phyloP scores from a whole-genome alignment of 2,888 invertebrate genomes.

The Napeogenes inachia region DNA sequence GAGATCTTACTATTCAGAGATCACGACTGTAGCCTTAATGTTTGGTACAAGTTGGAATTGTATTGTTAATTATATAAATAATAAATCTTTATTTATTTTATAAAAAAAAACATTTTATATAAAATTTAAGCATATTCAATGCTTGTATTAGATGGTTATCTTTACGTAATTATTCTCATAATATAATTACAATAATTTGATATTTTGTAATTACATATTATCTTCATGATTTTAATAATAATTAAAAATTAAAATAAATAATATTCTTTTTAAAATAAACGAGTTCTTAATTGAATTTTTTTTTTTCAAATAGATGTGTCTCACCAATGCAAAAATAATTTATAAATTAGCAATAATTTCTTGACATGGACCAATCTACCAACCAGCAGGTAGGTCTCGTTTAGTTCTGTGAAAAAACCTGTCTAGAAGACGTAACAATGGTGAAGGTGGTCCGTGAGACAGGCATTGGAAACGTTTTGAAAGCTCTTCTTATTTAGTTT shows the following conservation, averaged over 20 bases:
- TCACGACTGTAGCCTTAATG: slow-evolving; percentile 51
- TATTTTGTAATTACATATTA: no score
- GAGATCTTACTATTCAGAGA: slow-evolving; percentile 67
- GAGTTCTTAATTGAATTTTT: no score
- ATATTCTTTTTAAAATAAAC: no score
- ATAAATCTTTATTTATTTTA: no score
- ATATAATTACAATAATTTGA: no score
- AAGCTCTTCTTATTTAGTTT: slow-evolving; percentile 45
- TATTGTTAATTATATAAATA: slow-evolving; percentile 13
- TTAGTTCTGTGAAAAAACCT: slow-evolving; percentile 47
- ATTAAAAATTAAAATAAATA: no score
- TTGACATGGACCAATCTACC: slow-evolving; percentile 31
- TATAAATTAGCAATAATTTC: slow-evolving; percentile 19
- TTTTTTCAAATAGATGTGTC: not conserved
- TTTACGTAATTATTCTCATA: no score
- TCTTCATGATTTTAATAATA: no score
- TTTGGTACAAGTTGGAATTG: slow-evolving; percentile 33
- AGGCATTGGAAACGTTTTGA: slow-evolving; percentile 38
- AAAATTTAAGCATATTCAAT: no score
- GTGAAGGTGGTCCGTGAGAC: slow-evolving; percentile 47
- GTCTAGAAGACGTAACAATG: slow-evolving; percentile 59
- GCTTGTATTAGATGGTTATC: no score
- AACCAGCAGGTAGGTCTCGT: slow-evolving; percentile 38
- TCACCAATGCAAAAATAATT: not conserved
- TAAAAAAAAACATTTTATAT: no score